Conservation (phyloP, 2,797 vertebrate species). For the Nannoperca obscura region DNA sequence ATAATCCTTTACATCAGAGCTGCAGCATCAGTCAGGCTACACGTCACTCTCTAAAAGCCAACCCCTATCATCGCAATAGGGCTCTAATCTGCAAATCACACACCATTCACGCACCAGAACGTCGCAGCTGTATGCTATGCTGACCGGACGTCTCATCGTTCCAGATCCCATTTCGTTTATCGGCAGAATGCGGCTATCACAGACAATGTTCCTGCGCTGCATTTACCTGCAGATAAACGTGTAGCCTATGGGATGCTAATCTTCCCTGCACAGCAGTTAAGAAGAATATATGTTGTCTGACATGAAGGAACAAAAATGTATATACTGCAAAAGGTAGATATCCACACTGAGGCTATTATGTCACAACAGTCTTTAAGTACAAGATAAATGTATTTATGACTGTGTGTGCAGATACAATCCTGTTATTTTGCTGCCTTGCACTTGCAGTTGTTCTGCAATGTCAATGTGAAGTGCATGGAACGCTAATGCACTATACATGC, state of each 20-base stretch:
- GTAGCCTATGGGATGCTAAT: constrained; percentile 49
- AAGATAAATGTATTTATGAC: constrained; percentile 41
- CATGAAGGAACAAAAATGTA: constrained; percentile 13
- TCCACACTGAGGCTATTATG: constrained; percentile 36
- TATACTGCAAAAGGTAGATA: constrained; percentile 18
- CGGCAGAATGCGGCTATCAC: constrained; percentile 19
- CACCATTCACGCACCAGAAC: constrained; percentile 26
- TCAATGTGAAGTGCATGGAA: constrained; percentile 15
- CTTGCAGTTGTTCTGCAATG: constrained; percentile 28
- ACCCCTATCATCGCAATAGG: constrained; percentile 50
- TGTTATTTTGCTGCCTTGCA: constrained; percentile 27
- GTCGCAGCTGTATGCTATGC: background rate
- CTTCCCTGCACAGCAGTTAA: constrained; percentile 14
- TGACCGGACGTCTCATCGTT: constrained; percentile 34
- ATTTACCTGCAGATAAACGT: constrained; percentile 64
- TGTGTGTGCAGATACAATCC: constrained; percentile 30
- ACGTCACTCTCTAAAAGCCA: constrained; percentile 58
- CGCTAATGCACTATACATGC: background rate
- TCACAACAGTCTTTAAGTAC: constrained; percentile 32
- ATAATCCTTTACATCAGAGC: constrained; percentile 72
- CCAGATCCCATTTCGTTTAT: constrained; percentile 46
- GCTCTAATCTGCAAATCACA: constrained; percentile 46
- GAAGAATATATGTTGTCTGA: constrained; percentile 33
- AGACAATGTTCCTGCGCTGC: constrained; percentile 3
- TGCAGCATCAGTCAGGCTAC: constrained; percentile 43